Evolutionary conservation across 1,140 invertebrate genomes (phyloP).

Genomic region (Ctenoplectra terminalis): DNA sequence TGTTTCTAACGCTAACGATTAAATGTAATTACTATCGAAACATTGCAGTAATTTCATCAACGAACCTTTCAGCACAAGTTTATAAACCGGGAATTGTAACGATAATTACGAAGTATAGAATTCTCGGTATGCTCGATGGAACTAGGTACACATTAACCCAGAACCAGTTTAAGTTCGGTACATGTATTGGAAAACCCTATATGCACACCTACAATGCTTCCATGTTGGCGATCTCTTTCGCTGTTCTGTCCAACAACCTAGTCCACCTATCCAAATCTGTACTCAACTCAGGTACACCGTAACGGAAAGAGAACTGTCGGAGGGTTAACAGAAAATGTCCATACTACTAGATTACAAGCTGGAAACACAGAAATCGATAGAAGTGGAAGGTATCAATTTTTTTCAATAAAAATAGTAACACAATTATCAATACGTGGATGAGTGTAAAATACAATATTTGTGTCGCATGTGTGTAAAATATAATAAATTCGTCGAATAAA

Average conservation of each 20-base stretch:
- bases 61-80: background rate
- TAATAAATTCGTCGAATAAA: too few relatives aligned
- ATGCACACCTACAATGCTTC: background rate
- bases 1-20: background rate
- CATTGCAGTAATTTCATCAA: background rate
- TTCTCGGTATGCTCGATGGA: background rate
- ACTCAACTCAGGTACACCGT: background rate
- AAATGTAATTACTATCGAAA: background rate
- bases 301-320: background rate
- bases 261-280: conserved; percentile 14
- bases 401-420: too few relatives aligned
- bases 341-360: too few relatives aligned
- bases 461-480: too few relatives aligned
- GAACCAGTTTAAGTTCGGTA: conserved; percentile 6
- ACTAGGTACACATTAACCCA: background rate
- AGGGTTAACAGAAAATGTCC: background rate
- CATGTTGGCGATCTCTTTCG: background rate
- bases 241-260: background rate
- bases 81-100: background rate
- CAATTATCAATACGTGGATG: too few relatives aligned
- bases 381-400: too few relatives aligned
- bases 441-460: too few relatives aligned
- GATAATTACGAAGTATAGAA: background rate
- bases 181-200: background rate
- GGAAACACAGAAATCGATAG: too few relatives aligned